These are phyloP conservation scores for Drosophila nigritarsus DNA, from an alignment of 2,888 invertebrate genomes.

Conservation along the genomic window DNA sequence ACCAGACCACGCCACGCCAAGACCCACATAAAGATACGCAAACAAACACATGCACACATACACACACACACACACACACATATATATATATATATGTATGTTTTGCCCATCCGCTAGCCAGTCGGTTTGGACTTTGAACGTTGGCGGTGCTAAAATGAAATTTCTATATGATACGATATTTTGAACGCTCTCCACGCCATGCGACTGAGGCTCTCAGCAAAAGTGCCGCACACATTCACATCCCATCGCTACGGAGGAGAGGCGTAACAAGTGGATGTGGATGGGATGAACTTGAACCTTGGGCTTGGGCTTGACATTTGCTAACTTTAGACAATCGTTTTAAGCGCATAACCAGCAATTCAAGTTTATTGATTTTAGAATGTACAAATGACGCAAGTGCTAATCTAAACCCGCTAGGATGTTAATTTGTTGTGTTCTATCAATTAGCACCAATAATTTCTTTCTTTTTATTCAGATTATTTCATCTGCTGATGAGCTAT, in stretches of 20 bases:
- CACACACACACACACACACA: background rate
- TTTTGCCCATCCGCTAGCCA: slow-evolving; percentile 31
- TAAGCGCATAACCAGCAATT: slow-evolving; percentile 16
- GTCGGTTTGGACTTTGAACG: slow-evolving; percentile 70
- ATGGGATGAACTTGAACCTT: slow-evolving; percentile 51
- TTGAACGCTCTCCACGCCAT: slow-evolving; percentile 50
- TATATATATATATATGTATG: slow-evolving; percentile 21
- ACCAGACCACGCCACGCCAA: slow-evolving; percentile 43
- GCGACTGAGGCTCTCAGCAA: slow-evolving; percentile 17
- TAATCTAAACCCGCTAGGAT: background rate
- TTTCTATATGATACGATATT: slow-evolving; percentile 70
- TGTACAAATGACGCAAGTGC: slow-evolving; percentile 36
- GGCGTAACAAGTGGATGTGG: slow-evolving; percentile 4
- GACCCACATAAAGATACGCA: slow-evolving; percentile 23
- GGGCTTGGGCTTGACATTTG: slow-evolving; percentile 7
- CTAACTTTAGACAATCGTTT: slow-evolving; percentile 16
- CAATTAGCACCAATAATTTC: slow-evolving; percentile 38
- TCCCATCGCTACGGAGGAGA: background rate
- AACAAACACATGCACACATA: background rate
- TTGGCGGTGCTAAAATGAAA: slow-evolving; percentile 63
- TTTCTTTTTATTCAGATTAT: slow-evolving; percentile 7
- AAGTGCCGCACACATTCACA: slow-evolving; percentile 7
- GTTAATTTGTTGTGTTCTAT: slow-evolving; percentile 9
- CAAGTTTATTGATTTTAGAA: slow-evolving; percentile 35
- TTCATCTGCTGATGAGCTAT: slow-evolving; percentile 20